These are phyloP conservation scores for Hoplias malabaricus DNA, from an alignment of 2,113 vertebrate genomes.

Conservation along the genomic window DNA sequence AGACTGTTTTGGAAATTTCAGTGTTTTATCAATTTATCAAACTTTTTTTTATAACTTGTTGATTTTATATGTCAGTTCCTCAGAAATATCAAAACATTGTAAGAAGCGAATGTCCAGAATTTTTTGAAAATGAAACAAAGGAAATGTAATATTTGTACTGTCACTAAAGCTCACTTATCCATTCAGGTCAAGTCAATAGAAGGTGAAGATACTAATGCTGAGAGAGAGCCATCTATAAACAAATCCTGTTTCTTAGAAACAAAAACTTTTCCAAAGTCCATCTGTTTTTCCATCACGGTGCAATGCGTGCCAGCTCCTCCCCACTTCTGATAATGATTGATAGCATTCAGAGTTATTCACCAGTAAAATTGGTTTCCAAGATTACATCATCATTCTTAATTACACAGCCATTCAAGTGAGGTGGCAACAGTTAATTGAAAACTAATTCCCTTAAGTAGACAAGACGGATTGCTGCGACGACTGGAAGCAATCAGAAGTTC, in stretches of 20 bases:
- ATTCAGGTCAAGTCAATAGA: background rate
- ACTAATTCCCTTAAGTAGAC: constrained; percentile 53
- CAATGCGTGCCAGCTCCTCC: constrained; percentile 24
- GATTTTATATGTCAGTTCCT: too few species aligned
- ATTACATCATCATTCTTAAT: constrained; percentile 60
- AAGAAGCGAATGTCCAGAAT: too few species aligned
- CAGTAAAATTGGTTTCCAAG: constrained; percentile 51
- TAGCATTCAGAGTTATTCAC: constrained; percentile 48
- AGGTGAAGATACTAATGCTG: background rate
- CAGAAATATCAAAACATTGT: too few species aligned
- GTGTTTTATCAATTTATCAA: too few species aligned
- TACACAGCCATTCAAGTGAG: constrained; percentile 50
- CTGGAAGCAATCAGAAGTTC: constrained; percentile 41
- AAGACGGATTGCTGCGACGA: constrained; percentile 44
- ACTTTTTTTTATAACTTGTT: too few species aligned
- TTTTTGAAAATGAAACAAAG: too few species aligned
- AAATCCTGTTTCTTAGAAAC: background rate
- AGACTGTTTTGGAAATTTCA: too few species aligned
- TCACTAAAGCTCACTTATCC: background rate
- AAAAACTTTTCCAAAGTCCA: constrained; percentile 22
- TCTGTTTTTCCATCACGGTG: constrained; percentile 19
- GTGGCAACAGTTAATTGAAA: constrained; percentile 54
- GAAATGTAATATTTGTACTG: background rate
- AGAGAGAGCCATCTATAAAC: background rate
- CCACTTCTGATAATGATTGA: constrained; percentile 46